Conservation (phyloP, 2,888 invertebrate species). For the Meiosimyza platycephala region DNA sequence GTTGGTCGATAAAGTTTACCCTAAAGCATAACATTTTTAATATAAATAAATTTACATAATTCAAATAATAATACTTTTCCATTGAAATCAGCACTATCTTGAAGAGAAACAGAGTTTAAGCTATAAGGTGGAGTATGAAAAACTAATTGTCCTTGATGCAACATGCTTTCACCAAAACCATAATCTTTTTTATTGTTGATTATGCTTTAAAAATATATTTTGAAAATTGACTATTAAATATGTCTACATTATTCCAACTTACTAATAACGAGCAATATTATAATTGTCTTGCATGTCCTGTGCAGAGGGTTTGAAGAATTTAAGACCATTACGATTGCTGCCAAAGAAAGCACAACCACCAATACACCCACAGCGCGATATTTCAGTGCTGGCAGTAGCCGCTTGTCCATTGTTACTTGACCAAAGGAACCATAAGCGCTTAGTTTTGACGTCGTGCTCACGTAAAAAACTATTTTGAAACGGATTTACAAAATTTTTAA, state of each 20-base stretch:
- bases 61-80: conserved; percentile 53
- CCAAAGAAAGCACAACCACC: conserved; percentile 97
- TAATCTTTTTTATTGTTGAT: conserved; percentile 84
- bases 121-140: conserved; percentile 93
- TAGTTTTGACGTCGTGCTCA: conserved; percentile 85
- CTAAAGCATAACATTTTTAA: conserved; percentile 35
- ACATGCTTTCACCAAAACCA: conserved; percentile 93
- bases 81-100: conserved; percentile 71
- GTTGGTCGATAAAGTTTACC: conserved; percentile 62
- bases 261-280: conserved; percentile 77
- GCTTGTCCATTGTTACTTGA: conserved; percentile 66
- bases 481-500: conserved; percentile 11
- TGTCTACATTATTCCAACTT: conserved; percentile 42
- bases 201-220: conserved; percentile 68
- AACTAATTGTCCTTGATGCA: conserved; percentile 86
- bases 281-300: conserved; percentile 85
- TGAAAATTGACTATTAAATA: not conserved
- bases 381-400: conserved; percentile 70
- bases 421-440: conserved; percentile 96
- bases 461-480: conserved; percentile 72
- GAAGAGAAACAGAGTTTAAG: conserved; percentile 79
- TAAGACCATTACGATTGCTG: conserved; percentile 86
- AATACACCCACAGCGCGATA: conserved; percentile 90
- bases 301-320: conserved; percentile 87
- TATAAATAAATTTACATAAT: not conserved